These are phyloP conservation scores for rabbit (Oryctolagus cuniculus) DNA, from an alignment of 2,113 vertebrate genomes.

Conservation along the genomic window mOryCun1.1 NC_091453.1:105402001-105402500, in stretches of 20 bases:
- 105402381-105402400: background rate
- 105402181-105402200: background rate
- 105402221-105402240: background rate
- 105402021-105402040: background rate
- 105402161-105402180: constrained; percentile 1
- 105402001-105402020: constrained; percentile 48
- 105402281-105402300: background rate
- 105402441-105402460: background rate
- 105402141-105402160: background rate
- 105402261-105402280: background rate
- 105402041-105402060: constrained; percentile 31
- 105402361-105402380: background rate
- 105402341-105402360: background rate
- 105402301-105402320: background rate
- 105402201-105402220: constrained; percentile 26
- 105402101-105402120: constrained; percentile 44
- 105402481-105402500: background rate
- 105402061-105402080: background rate
- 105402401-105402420: background rate
- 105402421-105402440: background rate
- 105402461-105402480: background rate
- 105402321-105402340: background rate
- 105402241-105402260: background rate
- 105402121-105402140: constrained; percentile 26
- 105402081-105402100: background rate